Evolutionary conservation across 2,888 invertebrate genomes (phyloP), one percentile per base, ranked within the genome.

Genomic region (Patella caerulea): DNA sequence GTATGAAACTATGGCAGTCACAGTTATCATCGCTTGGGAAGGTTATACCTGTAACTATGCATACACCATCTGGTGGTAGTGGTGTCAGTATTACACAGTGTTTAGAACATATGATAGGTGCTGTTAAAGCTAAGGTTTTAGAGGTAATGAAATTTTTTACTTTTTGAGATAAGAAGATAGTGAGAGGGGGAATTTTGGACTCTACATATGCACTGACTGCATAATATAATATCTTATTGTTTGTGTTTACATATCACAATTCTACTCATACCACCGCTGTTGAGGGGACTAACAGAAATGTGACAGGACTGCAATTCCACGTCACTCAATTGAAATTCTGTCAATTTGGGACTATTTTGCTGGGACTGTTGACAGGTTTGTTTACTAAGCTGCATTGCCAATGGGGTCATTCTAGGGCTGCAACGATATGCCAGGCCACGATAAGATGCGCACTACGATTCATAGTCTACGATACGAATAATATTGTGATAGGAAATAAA

Each of bases 1-100:
- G 95, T 72, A 93, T 94, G 83, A 94, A 94, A 83, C 94, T 95
- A 87, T 96, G 96, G 95, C 94, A 94, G 85, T 93, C 94, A 72
- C 93, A 95, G 81, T 92, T 96, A 78, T 93, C 94, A 17, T 93
- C 93, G 78, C 93, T 96, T 75, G 95, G 95, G 1, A 95, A 94
- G 90, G 94, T 96, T 65, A 93, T 95, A 0, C 94, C 89, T 0
- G 88, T 90, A 52, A 93, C 93, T 74, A 92, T 93, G 79, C 94
- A 94, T 87, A 90, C 93, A 80, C 93, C 93, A 87, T 90, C 84
- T 78, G 89, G 85, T 17, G 88, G 86, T 5, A 88, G 83, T 72
- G 86, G 85, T 17, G 85, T 89, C n/a, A 84, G 87, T 52, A 85
- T 91, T 1, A 86, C 88, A 9, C 89, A 89, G 79, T 92, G 91